Base-by-base conservation (phyloP, 2,888 invertebrate genomes). In the Eupithecia inturbata region DNA sequence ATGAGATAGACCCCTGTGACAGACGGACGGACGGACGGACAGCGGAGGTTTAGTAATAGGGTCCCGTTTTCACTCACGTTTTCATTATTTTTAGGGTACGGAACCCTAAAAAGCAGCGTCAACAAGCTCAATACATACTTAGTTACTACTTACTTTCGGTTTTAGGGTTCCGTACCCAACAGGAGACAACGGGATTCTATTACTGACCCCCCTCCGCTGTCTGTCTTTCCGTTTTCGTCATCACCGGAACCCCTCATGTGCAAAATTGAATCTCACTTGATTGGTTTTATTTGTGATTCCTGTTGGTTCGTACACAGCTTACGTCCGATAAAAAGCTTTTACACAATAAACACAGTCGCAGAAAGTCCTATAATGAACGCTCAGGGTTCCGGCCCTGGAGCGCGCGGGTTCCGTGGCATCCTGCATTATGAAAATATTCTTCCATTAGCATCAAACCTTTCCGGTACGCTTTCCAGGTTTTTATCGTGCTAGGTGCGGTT, bases 361-460 rank as follows among this genome's bases (percentile, higher is more conserved):
- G 36, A 64, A 33, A 31, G 84, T 85, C 86, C 85, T 85, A 87
- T 89, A 89, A 87, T 88, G 86, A 85, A 87, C 83, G 64, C 19
- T n/a, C 22, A 36, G 3, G 9, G 33, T 64, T 64, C 64, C 64
- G 64, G 64, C 36, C n/a, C 22, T 12, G 57, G 26, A 12, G 64
- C 36, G 31, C 1, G 31, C 36, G 31, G 31, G 31, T 62, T 64
- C 64, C 64, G 36, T n/a, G 39, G 80, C 76, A 72, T 70, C 73
- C 73, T 70, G 79, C 78, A 81, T 82, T 82, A 83, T 85, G 84
- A 83, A 86, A 85, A 84, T 83, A 84, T 86, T 85, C 73, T 85
- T 87, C 86, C 86, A 87, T 86, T 87, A 83, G 78, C 77, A 78
- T 78, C 79, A 81, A 77, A 81, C 62, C 36, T 63, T 62, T 72